Percentiles rank a stretch among this genome's conserved stretches.
These are phyloP conservation scores for Caenorhabditis wallacei DNA, from an alignment of 2,888 invertebrate genomes.

Conservation along the genomic window DNA sequence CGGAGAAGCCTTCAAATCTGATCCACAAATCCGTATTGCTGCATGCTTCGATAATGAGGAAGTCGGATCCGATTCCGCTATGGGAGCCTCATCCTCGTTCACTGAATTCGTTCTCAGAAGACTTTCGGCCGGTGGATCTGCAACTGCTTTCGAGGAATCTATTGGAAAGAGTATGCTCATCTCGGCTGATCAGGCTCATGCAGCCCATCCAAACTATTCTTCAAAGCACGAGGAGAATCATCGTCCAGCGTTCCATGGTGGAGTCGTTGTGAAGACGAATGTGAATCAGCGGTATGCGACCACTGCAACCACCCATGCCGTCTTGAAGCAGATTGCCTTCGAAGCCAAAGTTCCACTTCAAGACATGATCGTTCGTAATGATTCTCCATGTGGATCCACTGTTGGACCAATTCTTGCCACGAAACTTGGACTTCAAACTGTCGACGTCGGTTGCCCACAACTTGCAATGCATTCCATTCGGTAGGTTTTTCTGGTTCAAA, in stretches of 20 bases:
- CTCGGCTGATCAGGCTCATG: conserved; percentile 83
- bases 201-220: conserved; percentile 85
- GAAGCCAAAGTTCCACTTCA: conserved; percentile 84
- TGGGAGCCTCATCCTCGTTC: conserved; percentile 85
- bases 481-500: conserved; percentile 12
- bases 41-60: conserved; percentile 85
- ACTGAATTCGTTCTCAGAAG: conserved; percentile 84
- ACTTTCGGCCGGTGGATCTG: conserved; percentile 61
- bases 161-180: conserved; percentile 85
- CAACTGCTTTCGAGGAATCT: conserved; percentile 83
- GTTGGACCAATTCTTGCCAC: conserved; percentile 85
- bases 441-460: conserved; percentile 85
- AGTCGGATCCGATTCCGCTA: conserved; percentile 85
- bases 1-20: conserved; percentile 80
- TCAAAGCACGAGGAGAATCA: conserved; percentile 83
- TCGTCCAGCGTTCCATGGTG: conserved; percentile 78
- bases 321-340: conserved; percentile 84
- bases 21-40: conserved; percentile 84
- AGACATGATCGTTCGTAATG: conserved; percentile 85
- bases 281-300: conserved; percentile 85
- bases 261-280: conserved; percentile 84
- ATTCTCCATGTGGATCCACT: conserved; percentile 85
- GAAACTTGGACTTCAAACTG: conserved; percentile 84
- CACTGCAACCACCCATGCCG: conserved; percentile 84
- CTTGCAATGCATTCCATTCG: conserved; percentile 85